These are phyloP conservation scores for Lerista edwardsae DNA, from an alignment of 2,797 vertebrate genomes.

Conservation along the genomic window DNA sequence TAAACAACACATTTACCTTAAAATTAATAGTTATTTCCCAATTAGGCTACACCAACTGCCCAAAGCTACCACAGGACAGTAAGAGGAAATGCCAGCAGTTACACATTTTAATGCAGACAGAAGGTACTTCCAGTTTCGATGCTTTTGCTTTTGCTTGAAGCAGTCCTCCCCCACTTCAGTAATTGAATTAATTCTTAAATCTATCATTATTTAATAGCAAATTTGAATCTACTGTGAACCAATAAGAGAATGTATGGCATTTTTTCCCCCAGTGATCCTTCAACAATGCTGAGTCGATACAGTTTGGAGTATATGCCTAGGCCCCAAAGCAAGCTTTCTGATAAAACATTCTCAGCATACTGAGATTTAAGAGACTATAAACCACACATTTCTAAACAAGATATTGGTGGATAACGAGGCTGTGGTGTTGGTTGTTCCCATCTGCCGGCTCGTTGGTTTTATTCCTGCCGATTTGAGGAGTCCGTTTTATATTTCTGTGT, in stretches of 20 bases:
- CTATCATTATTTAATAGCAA: not conserved
- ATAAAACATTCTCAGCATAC: not conserved
- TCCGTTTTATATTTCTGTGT: not conserved
- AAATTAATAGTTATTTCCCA: slow-evolving; percentile 64
- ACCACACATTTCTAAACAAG: not conserved
- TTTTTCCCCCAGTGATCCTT: not conserved
- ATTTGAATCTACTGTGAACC: not conserved
- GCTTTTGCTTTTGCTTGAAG: not conserved
- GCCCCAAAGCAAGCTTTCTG: too few relatives aligned
- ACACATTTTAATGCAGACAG: slow-evolving; percentile 39
- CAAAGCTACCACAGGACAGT: slow-evolving; percentile 57
- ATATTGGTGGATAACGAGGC: not conserved
- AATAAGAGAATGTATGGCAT: not conserved
- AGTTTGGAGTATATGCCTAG: not conserved
- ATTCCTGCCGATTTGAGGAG: not conserved
- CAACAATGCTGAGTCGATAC: too few relatives aligned
- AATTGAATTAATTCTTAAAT: slow-evolving; percentile 24
- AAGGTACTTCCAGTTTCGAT: not conserved
- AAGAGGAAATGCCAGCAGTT: slow-evolving; percentile 54
- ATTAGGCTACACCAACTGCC: slow-evolving; percentile 71
- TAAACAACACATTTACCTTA: slow-evolving; percentile 48
- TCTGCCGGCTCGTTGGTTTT: not conserved
- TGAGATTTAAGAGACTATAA: not conserved
- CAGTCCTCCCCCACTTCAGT: not conserved
- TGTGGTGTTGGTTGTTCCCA: not conserved